Percentiles rank a stretch among this genome's conserved stretches.
Evolutionary conservation across 1,140 invertebrate species (phyloP).

Genomic region (Myzus persicae): DNA sequence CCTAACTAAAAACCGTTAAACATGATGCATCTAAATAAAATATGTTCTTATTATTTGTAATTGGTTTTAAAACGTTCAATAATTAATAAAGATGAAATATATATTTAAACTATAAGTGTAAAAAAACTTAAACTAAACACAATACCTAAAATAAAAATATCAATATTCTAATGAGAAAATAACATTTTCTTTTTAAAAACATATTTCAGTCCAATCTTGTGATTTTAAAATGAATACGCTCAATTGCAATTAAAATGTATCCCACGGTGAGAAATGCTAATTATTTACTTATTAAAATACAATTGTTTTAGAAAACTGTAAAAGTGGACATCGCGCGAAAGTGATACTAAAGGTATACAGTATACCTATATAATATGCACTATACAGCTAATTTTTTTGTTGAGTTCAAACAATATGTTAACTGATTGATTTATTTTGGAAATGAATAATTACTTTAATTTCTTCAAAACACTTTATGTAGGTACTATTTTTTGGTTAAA

Average conservation of each 20-base stretch:
- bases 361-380: background rate
- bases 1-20: background rate
- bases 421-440: background rate
- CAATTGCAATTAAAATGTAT: background rate
- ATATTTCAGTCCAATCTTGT: background rate
- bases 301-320: slow-evolving; percentile 44
- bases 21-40: background rate
- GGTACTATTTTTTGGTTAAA: background rate
- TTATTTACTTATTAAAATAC: slow-evolving; percentile 44
- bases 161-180: background rate
- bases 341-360: background rate
- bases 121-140: background rate
- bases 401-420: background rate
- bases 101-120: background rate
- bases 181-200: background rate
- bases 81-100: background rate
- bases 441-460: background rate
- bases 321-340: slow-evolving; percentile 14
- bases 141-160: background rate
- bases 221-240: background rate
- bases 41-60: background rate
- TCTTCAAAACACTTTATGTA: background rate
- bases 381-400: background rate
- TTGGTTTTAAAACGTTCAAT: background rate
- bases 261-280: background rate